A percentile compares a stretch with the other conserved stretches of the same genome.
Conservation (phyloP, 2,888 invertebrate species). For the Synanthedon vespiformis region DNA sequence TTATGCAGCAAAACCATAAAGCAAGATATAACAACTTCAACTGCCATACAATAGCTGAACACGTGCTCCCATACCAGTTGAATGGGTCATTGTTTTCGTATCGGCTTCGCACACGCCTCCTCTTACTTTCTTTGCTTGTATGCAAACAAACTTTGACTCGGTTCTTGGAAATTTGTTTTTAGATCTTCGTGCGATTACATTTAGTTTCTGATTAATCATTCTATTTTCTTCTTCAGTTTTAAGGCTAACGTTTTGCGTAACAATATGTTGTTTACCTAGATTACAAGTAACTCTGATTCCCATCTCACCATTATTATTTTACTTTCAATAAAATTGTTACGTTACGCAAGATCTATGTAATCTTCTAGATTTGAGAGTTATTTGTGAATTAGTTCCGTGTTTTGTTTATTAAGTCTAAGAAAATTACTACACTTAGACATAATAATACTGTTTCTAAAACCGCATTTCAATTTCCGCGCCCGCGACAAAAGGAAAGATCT, state of each 20-base stretch:
- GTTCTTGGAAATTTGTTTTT: background rate
- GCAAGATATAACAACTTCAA: background rate
- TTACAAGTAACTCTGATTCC: background rate
- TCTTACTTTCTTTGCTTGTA: constrained; percentile 32
- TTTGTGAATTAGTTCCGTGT: background rate
- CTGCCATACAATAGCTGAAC: constrained; percentile 1
- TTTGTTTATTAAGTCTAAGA: background rate
- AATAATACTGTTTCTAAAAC: background rate
- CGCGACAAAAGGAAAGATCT: too few species aligned
- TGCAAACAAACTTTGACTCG: constrained; percentile 7
- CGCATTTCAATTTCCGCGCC: background rate
- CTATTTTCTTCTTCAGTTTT: too few species aligned
- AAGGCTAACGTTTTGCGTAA: too few species aligned
- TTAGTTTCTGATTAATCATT: too few species aligned
- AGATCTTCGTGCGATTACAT: background rate
- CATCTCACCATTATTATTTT: background rate
- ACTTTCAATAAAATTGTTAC: background rate
- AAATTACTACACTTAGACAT: background rate
- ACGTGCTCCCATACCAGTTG: constrained; percentile 9
- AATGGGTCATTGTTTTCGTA: constrained; percentile 28
- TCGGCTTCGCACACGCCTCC: constrained; percentile 27
- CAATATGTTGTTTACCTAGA: too few species aligned
- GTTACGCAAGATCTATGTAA: background rate
- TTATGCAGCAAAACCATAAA: background rate
- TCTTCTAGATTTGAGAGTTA: background rate